A percentile compares a stretch with the other conserved stretches of the same genome.
phyloP scores from a whole-genome alignment of 2,797 vertebrate species.

The Falco rusticolus region DNA sequence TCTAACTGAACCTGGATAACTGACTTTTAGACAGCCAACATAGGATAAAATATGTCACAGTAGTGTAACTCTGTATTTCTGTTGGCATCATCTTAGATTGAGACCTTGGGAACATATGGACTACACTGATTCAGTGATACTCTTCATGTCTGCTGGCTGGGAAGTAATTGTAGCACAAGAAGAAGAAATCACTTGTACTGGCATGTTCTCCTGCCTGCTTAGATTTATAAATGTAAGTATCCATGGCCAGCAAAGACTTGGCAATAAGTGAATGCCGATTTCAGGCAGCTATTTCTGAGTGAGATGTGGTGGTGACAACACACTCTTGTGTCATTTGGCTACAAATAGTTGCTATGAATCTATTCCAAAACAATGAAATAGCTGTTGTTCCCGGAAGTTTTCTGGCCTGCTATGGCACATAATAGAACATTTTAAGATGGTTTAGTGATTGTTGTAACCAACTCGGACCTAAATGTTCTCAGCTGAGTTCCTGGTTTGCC shows the following conservation, averaged over 20 bases:
- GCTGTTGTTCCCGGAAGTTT: not conserved
- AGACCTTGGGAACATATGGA: slow-evolving; percentile 32
- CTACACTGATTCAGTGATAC: not conserved
- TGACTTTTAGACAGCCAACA: not conserved
- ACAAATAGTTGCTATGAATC: not conserved
- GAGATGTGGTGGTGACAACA: slow-evolving; percentile 11
- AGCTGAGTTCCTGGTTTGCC: not conserved
- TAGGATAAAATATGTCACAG: not conserved
- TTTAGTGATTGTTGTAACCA: not conserved
- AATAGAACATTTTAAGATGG: not conserved
- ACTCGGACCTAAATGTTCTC: not conserved
- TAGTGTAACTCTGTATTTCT: not conserved
- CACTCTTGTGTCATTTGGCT: not conserved
- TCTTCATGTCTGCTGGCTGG: slow-evolving; percentile 42
- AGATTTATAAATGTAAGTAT: not conserved
- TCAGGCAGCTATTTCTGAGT: not conserved
- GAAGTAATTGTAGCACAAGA: slow-evolving; percentile 5
- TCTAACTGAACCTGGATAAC: not conserved
- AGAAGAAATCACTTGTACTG: slow-evolving; percentile 55
- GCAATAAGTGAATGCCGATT: not conserved
- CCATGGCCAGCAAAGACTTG: slow-evolving; percentile 1
- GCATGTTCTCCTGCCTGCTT: slow-evolving; percentile 33
- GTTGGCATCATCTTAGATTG: slow-evolving; percentile 1
- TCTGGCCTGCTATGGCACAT: not conserved
- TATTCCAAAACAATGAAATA: not conserved